Evolutionary conservation across 2,113 vertebrate genomes (phyloP), one percentile per base, ranked within the genome.

Genomic region (Seriola aureovittata): DNA sequence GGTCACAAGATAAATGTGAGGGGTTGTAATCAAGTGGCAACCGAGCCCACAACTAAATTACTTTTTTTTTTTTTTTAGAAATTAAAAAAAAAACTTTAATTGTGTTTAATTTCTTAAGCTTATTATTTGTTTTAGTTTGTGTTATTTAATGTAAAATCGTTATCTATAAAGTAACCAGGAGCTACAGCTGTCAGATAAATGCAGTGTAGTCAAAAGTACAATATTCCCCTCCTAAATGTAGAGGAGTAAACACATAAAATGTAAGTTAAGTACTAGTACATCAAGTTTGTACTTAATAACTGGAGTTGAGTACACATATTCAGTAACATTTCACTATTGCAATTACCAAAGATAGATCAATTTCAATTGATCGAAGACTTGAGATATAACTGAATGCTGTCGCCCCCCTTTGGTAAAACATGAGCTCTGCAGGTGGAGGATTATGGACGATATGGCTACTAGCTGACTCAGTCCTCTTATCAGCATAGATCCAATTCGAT

Each of bases 321-420:
- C 5, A 19, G 23, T 67, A 34, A 67, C 19, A 36, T 42, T 42
- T 57, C 2, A 23, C 8, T 11, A 25, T 6, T 38, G 4, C 16
- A 36, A 5, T 60, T 62, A 60, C 29, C 17, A 78, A 60, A 25
- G 29, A 29, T 1, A 11, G 19, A 59, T 50, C 4, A 42, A 13
- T 36, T 29, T n/a, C 17, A 79, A 42, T 11, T 12, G 5, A 34
- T 14, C 1, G 40, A 38, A 29, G 8, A 57, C 23, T 14, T 4
- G 36, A 69, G 38, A 62, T 40, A 71, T 59, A 32, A 38, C 38
- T 79, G 75, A 54, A 46, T 52, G 16, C 5, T 74, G 63, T 71
- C 64, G 9, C 78, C 73, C 73, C n/a, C 85, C 1, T 66, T 34
- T 74, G 73, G 69, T 66, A 32, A 59, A 23, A 64, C 13, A 9